Percentiles rank a stretch among this genome's conserved stretches.
These are phyloP conservation scores for Petromus typicus DNA, from an alignment of 2,113 vertebrate species.

Conservation along the genomic window DNA sequence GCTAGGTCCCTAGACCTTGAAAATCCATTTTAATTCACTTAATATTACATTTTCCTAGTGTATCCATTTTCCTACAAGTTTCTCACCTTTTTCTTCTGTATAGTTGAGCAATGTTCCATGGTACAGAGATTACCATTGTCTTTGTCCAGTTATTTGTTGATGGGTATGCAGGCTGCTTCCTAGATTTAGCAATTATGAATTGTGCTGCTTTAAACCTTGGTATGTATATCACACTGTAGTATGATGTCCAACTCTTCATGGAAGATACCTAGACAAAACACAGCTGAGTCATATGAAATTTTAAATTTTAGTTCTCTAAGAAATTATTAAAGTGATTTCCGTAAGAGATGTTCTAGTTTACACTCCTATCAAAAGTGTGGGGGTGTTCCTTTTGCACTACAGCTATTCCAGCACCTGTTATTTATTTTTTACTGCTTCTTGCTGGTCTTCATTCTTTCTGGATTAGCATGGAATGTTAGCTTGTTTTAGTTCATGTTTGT, in stretches of 20 bases:
- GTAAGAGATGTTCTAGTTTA: not conserved
- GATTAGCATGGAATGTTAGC: not conserved
- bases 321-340: not conserved
- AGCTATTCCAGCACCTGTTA: not conserved
- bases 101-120: not conserved
- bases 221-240: not conserved
- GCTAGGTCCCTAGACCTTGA: too few relatives aligned
- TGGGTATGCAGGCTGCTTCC: not conserved
- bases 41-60: not conserved
- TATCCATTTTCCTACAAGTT: not conserved
- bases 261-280: too few relatives aligned
- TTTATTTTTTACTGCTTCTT: not conserved
- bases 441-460: not conserved
- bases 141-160: not conserved
- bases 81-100: not conserved
- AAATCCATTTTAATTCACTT: not conserved
- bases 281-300: not conserved
- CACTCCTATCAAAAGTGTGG: not conserved
- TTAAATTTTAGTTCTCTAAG: not conserved
- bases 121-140: not conserved
- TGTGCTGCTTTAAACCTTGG: not conserved
- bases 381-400: not conserved
- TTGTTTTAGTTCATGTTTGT: not conserved
- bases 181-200: not conserved
- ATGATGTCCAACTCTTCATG: not conserved